Percentiles rank a stretch among this genome's conserved stretches.
Conservation (phyloP, 1,140 invertebrate genomes). For the Alviniconcha marisindica region DNA sequence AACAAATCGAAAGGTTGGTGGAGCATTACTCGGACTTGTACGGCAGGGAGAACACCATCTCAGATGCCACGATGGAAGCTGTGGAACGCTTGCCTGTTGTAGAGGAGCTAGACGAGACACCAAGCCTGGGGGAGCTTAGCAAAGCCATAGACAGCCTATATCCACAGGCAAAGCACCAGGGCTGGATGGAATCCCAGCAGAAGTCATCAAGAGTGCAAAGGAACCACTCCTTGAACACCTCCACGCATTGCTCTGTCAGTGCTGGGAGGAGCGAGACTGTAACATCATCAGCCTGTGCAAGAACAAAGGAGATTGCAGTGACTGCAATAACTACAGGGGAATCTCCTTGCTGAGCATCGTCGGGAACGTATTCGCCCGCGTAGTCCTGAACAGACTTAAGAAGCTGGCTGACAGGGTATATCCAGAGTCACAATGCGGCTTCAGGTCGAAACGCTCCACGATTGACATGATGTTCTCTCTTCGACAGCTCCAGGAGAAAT, state of each 20-base stretch:
- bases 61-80: slow-evolving; percentile 29
- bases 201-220: slow-evolving; percentile 23
- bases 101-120: neutral
- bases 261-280: slow-evolving; percentile 33
- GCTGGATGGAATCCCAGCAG: slow-evolving; percentile 20
- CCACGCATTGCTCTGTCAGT: neutral
- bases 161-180: slow-evolving; percentile 18
- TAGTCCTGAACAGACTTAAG: slow-evolving; percentile 7
- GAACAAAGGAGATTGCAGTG: slow-evolving; percentile 50
- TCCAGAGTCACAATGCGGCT: slow-evolving; percentile 49
- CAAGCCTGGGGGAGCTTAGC: neutral
- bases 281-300: slow-evolving; percentile 50
- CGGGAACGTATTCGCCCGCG: slow-evolving; percentile 43
- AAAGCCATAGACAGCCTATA: slow-evolving; percentile 11
- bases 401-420: slow-evolving; percentile 21
- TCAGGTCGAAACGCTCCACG: slow-evolving; percentile 36
- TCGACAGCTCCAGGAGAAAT: slow-evolving; percentile 50
- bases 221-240: neutral
- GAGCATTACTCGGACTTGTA: slow-evolving; percentile 42
- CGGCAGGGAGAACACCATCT: slow-evolving; percentile 27
- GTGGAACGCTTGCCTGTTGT: neutral
- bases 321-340: slow-evolving; percentile 54
- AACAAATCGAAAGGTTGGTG: slow-evolving; percentile 44
- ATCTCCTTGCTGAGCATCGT: slow-evolving; percentile 53
- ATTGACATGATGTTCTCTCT: slow-evolving; percentile 49